Base-by-base conservation (phyloP, 2,888 invertebrate genomes). In the Molorchus minor region DNA sequence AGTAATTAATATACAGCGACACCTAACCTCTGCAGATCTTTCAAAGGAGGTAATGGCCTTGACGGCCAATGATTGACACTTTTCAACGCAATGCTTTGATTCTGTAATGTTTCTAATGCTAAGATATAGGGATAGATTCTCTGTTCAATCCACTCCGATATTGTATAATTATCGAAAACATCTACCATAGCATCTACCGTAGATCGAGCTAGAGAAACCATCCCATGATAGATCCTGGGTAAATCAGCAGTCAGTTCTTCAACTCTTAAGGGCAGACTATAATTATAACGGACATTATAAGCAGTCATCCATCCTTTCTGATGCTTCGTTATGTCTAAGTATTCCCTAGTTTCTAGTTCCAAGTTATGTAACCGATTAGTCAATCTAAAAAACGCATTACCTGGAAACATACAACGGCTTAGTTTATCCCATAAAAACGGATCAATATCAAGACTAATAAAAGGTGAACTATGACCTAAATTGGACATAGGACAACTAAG, bases 271-370 rank as follows among this genome's bases (percentile, higher is more conserved):
- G 89, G 88, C 51, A 88, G 86, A 62, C 88, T 86, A 73, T 88
- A 90, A 72, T 88, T 87, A 69, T 87, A 85, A n/a, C 85, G 80
- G 3, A 88, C 81, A 74, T 89, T 89, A 75, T 89, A 91, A 21
- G 85, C 83, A 16, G 89, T 88, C 82, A 91, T 83, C 90, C 90
- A 91, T 21, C 88, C 82, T 70, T 78, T 80, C 20, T 77, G 72
- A 35, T 74, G 71, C 5, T 73, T 74, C 1, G 77, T 78, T 8
- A 72, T 62, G 53, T 77, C 79, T 7, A 82, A 58, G 61, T 77
- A 82, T 15, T 82, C 81, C 25, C 77, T 75, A 0, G 78, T 80
- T 68, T 83, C 83, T 25, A 71, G 68, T 67, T 82, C 81, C 2
- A 79, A 75, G 17, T 77, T 76, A 60, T 82, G 80, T 25, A 83